phyloP scores from a whole-genome alignment of 2,797 vertebrate species.

The Rhinella marina region DNA sequence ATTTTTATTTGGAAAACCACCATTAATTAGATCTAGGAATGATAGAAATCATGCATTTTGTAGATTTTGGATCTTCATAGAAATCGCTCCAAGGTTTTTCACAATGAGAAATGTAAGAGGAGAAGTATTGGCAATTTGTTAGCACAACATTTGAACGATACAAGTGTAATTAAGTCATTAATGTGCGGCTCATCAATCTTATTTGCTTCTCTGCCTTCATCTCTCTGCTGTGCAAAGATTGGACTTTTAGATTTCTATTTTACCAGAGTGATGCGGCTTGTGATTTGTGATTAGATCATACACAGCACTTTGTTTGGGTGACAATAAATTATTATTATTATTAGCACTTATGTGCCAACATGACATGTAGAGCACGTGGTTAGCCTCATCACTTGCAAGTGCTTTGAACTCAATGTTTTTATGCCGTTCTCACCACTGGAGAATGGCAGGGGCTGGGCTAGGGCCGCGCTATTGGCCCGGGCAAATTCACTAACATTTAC shows the following conservation, averaged over 20 bases:
- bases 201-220: slow-evolving; percentile 38
- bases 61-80: not conserved
- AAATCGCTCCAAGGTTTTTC: slow-evolving; percentile 20
- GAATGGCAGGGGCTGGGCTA: too few relatives aligned
- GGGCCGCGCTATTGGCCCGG: too few relatives aligned
- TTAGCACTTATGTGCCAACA: not conserved
- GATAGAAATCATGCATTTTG: slow-evolving; percentile 11
- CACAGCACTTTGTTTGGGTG: not conserved
- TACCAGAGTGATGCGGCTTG: slow-evolving; percentile 7
- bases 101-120: not conserved
- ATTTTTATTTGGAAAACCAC: not conserved
- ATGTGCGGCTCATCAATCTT: slow-evolving; percentile 46
- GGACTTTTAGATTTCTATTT: slow-evolving; percentile 14
- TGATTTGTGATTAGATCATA: slow-evolving; percentile 6
- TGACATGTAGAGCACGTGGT: not conserved
- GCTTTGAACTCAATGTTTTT: not conserved
- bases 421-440: too few relatives aligned
- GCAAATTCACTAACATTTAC: too few relatives aligned
- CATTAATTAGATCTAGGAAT: not conserved
- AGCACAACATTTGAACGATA: slow-evolving; percentile 44
- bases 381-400: not conserved
- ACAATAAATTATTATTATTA: slow-evolving; percentile 3
- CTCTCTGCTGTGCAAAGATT: slow-evolving; percentile 35
- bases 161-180: slow-evolving; percentile 46
- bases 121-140: slow-evolving; percentile 32